Conservation (phyloP, 2,888 invertebrate species). For the Trissoscelio sp. region DNA sequence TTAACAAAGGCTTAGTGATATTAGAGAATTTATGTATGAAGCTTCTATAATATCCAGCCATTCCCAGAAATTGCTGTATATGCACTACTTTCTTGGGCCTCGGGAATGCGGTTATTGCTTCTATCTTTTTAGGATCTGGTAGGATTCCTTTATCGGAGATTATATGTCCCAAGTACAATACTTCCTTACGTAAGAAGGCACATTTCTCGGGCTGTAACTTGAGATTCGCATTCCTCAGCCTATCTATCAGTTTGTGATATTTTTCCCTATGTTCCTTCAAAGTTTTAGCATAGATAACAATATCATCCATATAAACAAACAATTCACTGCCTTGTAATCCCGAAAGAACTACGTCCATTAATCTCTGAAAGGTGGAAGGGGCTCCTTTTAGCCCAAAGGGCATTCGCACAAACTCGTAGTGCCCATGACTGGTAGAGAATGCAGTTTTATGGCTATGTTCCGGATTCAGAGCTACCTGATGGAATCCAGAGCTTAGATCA, state of each 20-base stretch:
- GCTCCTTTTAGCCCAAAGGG: not conserved
- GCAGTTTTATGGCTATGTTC: not conserved
- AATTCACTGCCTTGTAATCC: not conserved
- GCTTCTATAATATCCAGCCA: too few relatives aligned
- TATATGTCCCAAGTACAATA: not conserved
- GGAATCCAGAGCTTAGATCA: too few relatives aligned
- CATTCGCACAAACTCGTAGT: not conserved
- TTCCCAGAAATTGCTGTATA: too few relatives aligned
- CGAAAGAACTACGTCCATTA: not conserved
- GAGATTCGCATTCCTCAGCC: not conserved
- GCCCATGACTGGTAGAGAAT: not conserved
- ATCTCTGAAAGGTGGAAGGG: not conserved
- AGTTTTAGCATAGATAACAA: not conserved
- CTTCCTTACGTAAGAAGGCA: not conserved
- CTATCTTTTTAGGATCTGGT: too few relatives aligned
- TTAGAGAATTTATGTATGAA: too few relatives aligned
- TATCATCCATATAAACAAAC: not conserved
- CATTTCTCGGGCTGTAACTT: not conserved
- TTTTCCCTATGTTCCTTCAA: too few relatives aligned
- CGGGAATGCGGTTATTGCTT: too few relatives aligned
- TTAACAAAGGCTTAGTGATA: too few relatives aligned
- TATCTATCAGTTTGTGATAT: not conserved
- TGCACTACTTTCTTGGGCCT: too few relatives aligned
- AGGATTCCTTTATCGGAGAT: not conserved
- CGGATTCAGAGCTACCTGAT: not conserved